A percentile compares a stretch with the other conserved stretches of the same genome.
phyloP scores from a whole-genome alignment of 2,797 vertebrate species.

The Siniperca undulata region DNA sequence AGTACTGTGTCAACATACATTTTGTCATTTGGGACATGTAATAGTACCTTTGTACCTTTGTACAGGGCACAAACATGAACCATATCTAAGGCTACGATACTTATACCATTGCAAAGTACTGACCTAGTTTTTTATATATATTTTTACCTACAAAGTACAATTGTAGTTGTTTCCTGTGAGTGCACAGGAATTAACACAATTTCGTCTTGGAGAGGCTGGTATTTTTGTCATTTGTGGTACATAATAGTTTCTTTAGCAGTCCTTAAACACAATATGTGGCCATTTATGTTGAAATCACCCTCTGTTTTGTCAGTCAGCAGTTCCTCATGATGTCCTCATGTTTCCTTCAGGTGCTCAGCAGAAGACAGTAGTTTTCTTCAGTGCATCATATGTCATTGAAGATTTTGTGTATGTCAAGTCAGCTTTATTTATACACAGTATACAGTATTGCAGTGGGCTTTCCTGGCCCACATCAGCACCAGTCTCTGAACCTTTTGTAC shows the following conservation, averaged over 20 bases:
- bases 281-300: neutral
- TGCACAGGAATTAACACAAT: no score
- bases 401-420: neutral
- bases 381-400: neutral
- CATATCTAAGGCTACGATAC: no score
- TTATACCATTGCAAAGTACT: no score
- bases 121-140: no score
- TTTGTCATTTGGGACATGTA: neutral
- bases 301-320: neutral
- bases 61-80: no score
- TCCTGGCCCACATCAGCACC: neutral
- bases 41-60: no score
- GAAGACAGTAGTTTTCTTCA: neutral
- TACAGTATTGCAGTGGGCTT: neutral
- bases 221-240: neutral
- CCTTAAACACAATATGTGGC: neutral
- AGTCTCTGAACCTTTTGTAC: neutral
- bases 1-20: neutral
- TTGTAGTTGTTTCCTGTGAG: no score
- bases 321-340: neutral
- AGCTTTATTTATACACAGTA: neutral
- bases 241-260: neutral
- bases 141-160: no score
- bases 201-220: neutral
- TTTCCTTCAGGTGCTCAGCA: constrained; percentile 16